Evolutionary conservation across 2,888 invertebrate genomes (phyloP).

Genomic region (Frankliniella fusca): DNA sequence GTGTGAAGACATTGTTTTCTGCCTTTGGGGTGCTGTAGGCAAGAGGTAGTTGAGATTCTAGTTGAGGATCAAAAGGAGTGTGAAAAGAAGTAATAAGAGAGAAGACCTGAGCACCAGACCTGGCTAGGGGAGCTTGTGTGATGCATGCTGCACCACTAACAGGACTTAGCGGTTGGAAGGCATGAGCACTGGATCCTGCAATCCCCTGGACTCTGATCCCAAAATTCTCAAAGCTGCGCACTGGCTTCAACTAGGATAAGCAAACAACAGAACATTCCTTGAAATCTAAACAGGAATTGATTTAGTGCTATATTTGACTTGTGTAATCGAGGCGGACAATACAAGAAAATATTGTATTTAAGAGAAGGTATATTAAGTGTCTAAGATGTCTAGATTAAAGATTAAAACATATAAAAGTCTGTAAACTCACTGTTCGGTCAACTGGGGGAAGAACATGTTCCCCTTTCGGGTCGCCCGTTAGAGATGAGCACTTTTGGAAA

Average conservation of each 20-base stretch:
- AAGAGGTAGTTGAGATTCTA: conserved; percentile 14
- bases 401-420: conserved; percentile 14
- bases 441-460: conserved; percentile 56
- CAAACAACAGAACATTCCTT: conserved; percentile 32
- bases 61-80: conserved; percentile 34
- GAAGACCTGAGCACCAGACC: conserved; percentile 43
- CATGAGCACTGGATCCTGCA: conserved; percentile 43
- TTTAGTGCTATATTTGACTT: conserved; percentile 53
- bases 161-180: conserved; percentile 46
- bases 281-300: conserved; percentile 29
- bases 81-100: conserved; percentile 39
- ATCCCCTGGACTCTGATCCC: conserved; percentile 44
- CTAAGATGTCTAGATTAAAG: background rate
- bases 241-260: conserved; percentile 56
- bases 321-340: conserved; percentile 36
- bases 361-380: conserved; percentile 19
- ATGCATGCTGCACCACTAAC: conserved; percentile 43
- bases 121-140: background rate
- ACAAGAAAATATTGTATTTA: conserved; percentile 11
- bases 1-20: background rate
- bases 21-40: conserved; percentile 5
- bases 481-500: conserved; percentile 46
- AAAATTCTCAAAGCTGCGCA: conserved; percentile 57
- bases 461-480: conserved; percentile 39
- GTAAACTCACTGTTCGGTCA: conserved; percentile 48